phyloP scores from a whole-genome alignment of 2,113 vertebrate genomes.

The Alligator sinensis region DNA sequence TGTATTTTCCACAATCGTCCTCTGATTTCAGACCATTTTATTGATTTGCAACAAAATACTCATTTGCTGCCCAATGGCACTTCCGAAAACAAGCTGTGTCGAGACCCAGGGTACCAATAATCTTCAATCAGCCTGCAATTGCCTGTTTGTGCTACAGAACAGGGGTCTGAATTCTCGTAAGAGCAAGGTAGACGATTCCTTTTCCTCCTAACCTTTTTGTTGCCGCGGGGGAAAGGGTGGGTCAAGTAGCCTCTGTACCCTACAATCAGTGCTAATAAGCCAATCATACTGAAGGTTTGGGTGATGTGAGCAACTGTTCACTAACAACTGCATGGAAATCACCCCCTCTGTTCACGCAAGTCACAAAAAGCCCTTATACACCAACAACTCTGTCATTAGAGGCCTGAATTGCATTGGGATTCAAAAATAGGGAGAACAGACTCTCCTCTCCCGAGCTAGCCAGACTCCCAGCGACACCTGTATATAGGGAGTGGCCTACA shows the following conservation, averaged over 20 bases:
- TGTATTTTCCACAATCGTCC: neutral
- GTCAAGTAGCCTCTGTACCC: neutral
- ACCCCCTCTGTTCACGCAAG: neutral
- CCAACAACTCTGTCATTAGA: neutral
- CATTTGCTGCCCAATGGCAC: neutral
- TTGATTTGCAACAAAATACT: conserved; percentile 13
- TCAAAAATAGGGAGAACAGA: neutral
- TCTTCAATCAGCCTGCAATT: conserved; percentile 12
- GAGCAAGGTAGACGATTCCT: neutral
- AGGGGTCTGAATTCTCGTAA: neutral
- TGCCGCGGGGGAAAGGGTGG: neutral
- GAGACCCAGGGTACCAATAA: neutral
- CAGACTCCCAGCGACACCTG: neutral
- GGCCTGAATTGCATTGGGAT: neutral
- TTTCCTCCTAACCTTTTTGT: neutral
- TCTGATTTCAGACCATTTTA: neutral
- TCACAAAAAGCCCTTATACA: neutral
- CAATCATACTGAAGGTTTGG: neutral
- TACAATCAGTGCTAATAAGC: neutral
- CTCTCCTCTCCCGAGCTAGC: neutral
- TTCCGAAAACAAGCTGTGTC: neutral
- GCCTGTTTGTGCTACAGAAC: neutral
- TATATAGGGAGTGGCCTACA: no score
- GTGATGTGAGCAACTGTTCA: neutral
- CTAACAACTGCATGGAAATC: neutral